Evolutionary conservation across 2,797 vertebrate species (phyloP), one percentile per base, ranked within the genome.

Genomic region (Pangasius djambal): DNA sequence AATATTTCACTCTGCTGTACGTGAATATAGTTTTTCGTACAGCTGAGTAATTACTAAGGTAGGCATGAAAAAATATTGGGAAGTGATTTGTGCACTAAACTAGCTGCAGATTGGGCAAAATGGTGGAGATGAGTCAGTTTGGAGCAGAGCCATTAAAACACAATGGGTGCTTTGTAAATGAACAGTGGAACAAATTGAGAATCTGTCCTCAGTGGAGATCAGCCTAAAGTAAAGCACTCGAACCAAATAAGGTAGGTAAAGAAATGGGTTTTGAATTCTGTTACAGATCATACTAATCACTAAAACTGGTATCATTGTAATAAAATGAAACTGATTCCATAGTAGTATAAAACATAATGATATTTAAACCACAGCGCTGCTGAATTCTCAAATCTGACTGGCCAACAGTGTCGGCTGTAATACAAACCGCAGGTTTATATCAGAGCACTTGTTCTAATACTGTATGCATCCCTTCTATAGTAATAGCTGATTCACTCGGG

Each of bases 21-120:
- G 90, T 81, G 91, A 93, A 89, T 89, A 87, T 69, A 92, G 88
- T 52, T 52, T 88, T 37, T 75, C 84, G 86, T 90, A 90, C 92
- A 93, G 91, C 88, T 90, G 90, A 93, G 84, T 50, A 92, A 87
- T 89, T 75, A 84, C 72, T 78, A 93, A 93, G 34, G 88, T 90
- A 85, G 90, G 91, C 92, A 92, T 88, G 87, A 94, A 94, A 93
- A 88, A 85, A 86, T 88, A 92, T 93, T 93, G 93, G 88, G 92
- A 92, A 91, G 72, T 81, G 88, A 91, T 88, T 91, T 92, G 92
- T 92, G 91, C 83, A 70, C 87, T 93, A 87, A 93, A 92, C 90
- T 88, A 84, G 81, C 82, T 87, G 72, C 65, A 81, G 87, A 67
- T 22, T 69, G 63, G 44, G 44, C 44, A 69, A 63, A 72, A 84